Percentiles rank a stretch among this genome's conserved stretches.
phyloP scores from a whole-genome alignment of 1,140 invertebrate genomes.

The Chironomus tepperi region DNA sequence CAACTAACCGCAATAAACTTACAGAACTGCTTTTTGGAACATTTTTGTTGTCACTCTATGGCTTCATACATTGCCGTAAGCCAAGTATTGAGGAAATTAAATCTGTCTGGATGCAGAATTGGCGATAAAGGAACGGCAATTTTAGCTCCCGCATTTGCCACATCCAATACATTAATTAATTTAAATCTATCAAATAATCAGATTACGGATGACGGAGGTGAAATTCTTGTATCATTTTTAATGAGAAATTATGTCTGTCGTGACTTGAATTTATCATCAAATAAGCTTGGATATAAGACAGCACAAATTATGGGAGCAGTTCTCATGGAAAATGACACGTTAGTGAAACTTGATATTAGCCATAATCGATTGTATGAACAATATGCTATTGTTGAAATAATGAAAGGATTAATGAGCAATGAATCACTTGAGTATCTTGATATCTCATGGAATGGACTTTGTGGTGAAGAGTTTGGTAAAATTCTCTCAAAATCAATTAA shows the following conservation, averaged over 20 bases:
- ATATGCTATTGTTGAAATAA: constrained; percentile 5
- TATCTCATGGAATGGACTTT: not conserved
- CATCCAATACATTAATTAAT: not conserved
- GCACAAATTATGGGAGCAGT: not conserved
- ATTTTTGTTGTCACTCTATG: not conserved
- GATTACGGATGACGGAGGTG: not conserved
- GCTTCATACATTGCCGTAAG: not conserved
- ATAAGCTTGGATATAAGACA: not conserved
- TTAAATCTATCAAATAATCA: not conserved
- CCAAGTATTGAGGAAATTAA: not conserved
- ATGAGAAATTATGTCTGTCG: not conserved
- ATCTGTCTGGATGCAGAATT: not conserved
- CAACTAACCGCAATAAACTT: not conserved
- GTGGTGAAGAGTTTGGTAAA: not conserved
- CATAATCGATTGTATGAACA: not conserved
- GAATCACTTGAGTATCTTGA: not conserved
- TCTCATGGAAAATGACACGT: not conserved
- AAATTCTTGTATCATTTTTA: not conserved
- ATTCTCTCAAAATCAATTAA: not conserved
- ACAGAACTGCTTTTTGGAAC: not conserved
- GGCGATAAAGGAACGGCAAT: not conserved
- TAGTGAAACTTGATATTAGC: not conserved
- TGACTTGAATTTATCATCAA: not conserved
- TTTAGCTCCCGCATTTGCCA: not conserved
- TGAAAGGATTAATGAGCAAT: not conserved